Evolutionary conservation across 2,888 invertebrate genomes (phyloP).

Genomic region (Limnephilus auricula): DNA sequence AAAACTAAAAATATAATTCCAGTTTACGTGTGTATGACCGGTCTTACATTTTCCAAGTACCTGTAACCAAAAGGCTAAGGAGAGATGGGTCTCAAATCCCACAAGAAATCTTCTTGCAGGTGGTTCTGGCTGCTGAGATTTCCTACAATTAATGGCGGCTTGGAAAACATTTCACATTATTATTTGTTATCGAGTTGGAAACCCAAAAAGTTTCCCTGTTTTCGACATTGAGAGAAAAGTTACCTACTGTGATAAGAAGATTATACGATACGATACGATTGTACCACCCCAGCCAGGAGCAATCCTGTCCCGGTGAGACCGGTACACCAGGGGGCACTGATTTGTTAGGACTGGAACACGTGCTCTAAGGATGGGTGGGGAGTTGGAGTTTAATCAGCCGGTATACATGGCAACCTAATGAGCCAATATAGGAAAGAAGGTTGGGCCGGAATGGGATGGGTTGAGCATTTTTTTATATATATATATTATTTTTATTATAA

Average conservation of each 20-base stretch:
- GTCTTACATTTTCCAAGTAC: not conserved
- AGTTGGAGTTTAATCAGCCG: too few relatives aligned
- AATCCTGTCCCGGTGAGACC: too few relatives aligned
- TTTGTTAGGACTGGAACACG: too few relatives aligned
- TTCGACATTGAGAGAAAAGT: not conserved
- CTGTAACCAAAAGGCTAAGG: not conserved
- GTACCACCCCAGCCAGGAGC: too few relatives aligned
- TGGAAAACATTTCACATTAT: slow-evolving; percentile 3
- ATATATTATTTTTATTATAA: too few relatives aligned
- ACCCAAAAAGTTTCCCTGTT: not conserved
- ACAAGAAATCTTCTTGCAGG: slow-evolving; percentile 43
- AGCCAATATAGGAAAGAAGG: too few relatives aligned
- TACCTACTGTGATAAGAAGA: not conserved
- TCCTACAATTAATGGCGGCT: slow-evolving; percentile 15
- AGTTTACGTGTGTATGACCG: not conserved
- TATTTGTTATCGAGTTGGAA: not conserved
- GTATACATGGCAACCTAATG: too few relatives aligned
- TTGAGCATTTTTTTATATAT: too few relatives aligned
- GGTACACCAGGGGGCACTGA: too few relatives aligned
- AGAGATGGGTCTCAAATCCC: slow-evolving; percentile 45
- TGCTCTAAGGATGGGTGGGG: too few relatives aligned
- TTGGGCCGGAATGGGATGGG: too few relatives aligned
- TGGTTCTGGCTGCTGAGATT: slow-evolving; percentile 32
- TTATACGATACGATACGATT: too few relatives aligned
- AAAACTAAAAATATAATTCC: not conserved